Conservation (phyloP, 2,797 vertebrate genomes). For the Gallirallus australis region DNA sequence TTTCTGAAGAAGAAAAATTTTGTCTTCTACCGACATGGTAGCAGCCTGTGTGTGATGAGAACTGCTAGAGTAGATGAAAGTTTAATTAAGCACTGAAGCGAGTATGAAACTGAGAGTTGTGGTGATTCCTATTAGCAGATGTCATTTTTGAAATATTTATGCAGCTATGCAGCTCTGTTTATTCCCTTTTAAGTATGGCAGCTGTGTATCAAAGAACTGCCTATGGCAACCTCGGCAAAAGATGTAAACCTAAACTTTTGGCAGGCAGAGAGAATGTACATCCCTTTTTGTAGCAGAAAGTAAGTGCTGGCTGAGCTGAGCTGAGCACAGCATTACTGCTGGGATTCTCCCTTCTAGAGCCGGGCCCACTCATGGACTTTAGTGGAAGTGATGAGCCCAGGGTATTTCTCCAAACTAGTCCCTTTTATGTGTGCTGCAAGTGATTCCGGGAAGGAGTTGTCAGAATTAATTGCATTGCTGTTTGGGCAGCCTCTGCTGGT, state of each 20-base stretch:
- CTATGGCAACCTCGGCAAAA: background rate
- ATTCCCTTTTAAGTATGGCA: background rate
- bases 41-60: background rate
- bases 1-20: background rate
- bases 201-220: background rate
- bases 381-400: background rate
- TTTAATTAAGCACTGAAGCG: background rate
- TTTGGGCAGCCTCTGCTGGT: background rate
- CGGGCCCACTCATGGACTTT: background rate
- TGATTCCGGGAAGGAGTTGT: background rate
- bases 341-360: background rate
- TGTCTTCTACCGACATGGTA: background rate
- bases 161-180: background rate
- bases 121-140: background rate
- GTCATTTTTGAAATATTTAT: background rate
- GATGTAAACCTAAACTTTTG: background rate
- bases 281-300: background rate
- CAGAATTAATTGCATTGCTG: background rate
- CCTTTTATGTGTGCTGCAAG: background rate
- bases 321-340: background rate
- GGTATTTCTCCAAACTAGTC: background rate
- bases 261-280: rapidly evolving
- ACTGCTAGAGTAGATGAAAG: background rate
- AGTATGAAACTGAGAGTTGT: background rate
- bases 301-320: background rate